phyloP scores from a whole-genome alignment of 2,797 vertebrate genomes.

The Danionella dracula region DNA sequence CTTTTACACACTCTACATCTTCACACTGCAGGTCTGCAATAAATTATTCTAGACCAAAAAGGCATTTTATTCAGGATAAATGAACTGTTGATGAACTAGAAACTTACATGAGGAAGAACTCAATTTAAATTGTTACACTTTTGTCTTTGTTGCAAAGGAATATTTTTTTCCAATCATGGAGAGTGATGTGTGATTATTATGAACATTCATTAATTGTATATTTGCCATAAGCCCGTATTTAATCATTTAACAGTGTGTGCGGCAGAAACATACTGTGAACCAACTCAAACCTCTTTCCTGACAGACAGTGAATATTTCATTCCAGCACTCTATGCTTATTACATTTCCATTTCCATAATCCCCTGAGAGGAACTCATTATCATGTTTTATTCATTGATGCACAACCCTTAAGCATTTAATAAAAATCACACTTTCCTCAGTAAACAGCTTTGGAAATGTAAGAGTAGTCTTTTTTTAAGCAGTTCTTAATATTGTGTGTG shows the following conservation, averaged over 20 bases:
- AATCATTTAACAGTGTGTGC: constrained; percentile 26
- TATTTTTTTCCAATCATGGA: neutral
- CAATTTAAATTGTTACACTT: neutral
- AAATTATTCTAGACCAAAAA: neutral
- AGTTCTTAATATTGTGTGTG: neutral
- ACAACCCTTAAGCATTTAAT: constrained; percentile 31
- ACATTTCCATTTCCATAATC: constrained; percentile 30
- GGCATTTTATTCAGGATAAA: neutral
- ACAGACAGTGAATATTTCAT: constrained; percentile 8
- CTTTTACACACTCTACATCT: neutral
- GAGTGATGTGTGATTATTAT: constrained; percentile 14
- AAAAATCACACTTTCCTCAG: constrained; percentile 18
- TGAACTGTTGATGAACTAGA: neutral
- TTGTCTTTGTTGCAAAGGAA: constrained; percentile 4
- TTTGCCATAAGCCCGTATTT: constrained; percentile 23
- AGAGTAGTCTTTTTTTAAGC: neutral
- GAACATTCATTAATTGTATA: constrained; percentile 27
- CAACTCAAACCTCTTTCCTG: constrained; percentile 1
- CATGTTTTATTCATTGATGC: constrained; percentile 37
- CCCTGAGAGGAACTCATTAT: constrained; percentile 9
- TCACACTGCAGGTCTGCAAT: neutral
- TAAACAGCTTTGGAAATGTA: neutral
- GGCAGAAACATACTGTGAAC: constrained; percentile 1
- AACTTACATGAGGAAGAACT: neutral
- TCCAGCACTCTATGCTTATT: constrained; percentile 14